Base-by-base conservation (phyloP, 2,888 invertebrate species). In the Congeria kusceri region DNA sequence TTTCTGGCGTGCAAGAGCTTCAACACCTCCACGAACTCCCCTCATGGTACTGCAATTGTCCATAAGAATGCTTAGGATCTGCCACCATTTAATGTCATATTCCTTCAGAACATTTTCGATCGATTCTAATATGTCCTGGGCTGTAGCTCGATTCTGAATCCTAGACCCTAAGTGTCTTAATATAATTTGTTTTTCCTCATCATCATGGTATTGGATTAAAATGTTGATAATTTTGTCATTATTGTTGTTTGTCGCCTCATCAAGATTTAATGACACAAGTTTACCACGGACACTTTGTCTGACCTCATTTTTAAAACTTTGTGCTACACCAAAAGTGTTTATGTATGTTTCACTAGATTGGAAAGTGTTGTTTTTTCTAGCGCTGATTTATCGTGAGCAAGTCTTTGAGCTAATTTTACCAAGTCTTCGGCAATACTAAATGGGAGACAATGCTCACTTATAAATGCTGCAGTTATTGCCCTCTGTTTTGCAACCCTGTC, bases 11-110 rank as follows among this genome's bases (percentile, higher is more conserved):
- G n/a, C n/a, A 7, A 69, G 69, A 44, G 68, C 29, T 32, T 77
- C 76, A 39, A 77, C 77, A n/a, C 77, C 66, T n/a, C 71, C 71
- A 23, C 27, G 65, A 0, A 71, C 56, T 20, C 71, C 77, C n/a
- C 71, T 56, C 67, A 77, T 77, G 20, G 71, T 77, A 53, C 57
- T 71, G 46, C 71, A 70, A 62, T 77, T 70, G 46, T 71, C 77
- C 66, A 66, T 77, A 4, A 77, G 39, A 13, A 58, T 53, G 28
- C 69, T 76, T 9, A 69, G 39, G 11, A 76, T 28, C 20, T 76
- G 69, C 27, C 13, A 28, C 76, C 64, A 76, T 39, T 64, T 39
- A 32, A 69, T 59, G 13, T 69, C 65, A 39, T 69, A 76, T 23
- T 69, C 76, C 32, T 39, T 23, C 1, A 69, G 53, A 3, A 76